Base-by-base conservation (phyloP, 1,140 invertebrate genomes). In the Myzus persicae region DNA sequence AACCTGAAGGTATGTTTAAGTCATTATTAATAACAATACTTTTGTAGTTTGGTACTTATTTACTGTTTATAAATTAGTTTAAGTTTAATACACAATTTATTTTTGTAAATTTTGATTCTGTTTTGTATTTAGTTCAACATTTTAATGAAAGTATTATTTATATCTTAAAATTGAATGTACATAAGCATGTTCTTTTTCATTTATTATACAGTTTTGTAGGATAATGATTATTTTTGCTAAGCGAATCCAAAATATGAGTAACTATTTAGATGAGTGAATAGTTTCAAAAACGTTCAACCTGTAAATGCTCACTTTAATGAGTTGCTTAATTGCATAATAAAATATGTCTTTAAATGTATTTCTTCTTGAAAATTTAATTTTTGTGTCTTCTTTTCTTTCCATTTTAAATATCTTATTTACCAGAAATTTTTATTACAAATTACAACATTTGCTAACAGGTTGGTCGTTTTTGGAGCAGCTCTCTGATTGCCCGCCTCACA, bases 211-310 rank as follows among this genome's bases (percentile, higher is more conserved):
- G 90, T 81, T 92, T 92, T 81, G 76, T 92, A 92, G 67, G 90
- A 46, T 82, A 46, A 92, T 81, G n/a, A 92, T 82, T 92, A 92
- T 82, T 92, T 81, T 92, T 54, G 67, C 90, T 82, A 92, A 76
- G 76, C 9, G 20, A 92, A 82, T 92, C 24, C 89, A 90, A 90
- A 90, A 67, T 90, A 82, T 82, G 22, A 81, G 90, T 81, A 92
- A 92, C 90, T 46, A 67, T 93, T 84, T 81, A 93, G 46, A 51
- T 51, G 67, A 51, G 81, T 93, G 76, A 93, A 93, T 93, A 93
- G 91, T 93, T 93, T 93, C 91, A 93, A 93, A 93, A 93, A 93
- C 91, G 91, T 93, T 93, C 91, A 93, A 93, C 91, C 91, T 93
- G 91, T 93, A 84, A 85, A 84, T 85, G 44, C 91, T 93, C 91